Conservation (phyloP, 1,140 invertebrate genomes). For the Ceratosolen solmsi region DNA sequence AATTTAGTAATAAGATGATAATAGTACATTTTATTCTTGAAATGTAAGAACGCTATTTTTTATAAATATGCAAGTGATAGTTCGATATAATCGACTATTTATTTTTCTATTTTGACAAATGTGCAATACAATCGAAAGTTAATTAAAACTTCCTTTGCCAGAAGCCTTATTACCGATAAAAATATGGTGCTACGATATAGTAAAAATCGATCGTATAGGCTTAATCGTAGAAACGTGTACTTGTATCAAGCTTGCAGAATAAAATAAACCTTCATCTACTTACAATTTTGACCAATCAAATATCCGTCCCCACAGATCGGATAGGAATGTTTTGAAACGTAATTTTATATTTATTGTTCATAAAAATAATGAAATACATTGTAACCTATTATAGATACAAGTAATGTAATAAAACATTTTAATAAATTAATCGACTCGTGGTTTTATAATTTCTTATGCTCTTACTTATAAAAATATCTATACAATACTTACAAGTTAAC, state of each 20-base stretch:
- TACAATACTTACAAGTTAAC: constrained; percentile 38
- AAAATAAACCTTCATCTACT: constrained; percentile 45
- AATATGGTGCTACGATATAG: constrained; percentile 48
- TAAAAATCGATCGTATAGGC: constrained; percentile 12
- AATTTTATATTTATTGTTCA: constrained; percentile 51
- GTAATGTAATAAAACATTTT: constrained; percentile 47
- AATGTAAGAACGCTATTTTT: constrained; percentile 42
- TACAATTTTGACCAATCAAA: constrained; percentile 49
- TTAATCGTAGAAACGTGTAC: constrained; percentile 46
- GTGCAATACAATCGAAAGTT: constrained; percentile 50
- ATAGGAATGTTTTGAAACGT: constrained; percentile 51
- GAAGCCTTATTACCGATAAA: constrained; percentile 44
- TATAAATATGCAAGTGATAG: constrained; percentile 34
- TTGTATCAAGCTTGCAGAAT: constrained; percentile 49
- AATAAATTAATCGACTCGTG: constrained; percentile 41
- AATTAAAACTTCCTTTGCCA: constrained; percentile 11
- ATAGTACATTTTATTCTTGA: constrained; percentile 42
- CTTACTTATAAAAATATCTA: constrained; percentile 37
- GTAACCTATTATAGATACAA: constrained; percentile 41
- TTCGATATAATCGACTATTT: constrained; percentile 45
- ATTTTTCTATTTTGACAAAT: constrained; percentile 49
- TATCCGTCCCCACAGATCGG: constrained; percentile 50
- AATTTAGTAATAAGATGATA: constrained; percentile 42
- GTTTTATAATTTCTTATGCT: constrained; percentile 7
- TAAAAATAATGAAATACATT: constrained; percentile 34